Evolutionary conservation across 2,113 vertebrate genomes (phyloP).

Genomic region (Pygoscelis antarcticus): DNA sequence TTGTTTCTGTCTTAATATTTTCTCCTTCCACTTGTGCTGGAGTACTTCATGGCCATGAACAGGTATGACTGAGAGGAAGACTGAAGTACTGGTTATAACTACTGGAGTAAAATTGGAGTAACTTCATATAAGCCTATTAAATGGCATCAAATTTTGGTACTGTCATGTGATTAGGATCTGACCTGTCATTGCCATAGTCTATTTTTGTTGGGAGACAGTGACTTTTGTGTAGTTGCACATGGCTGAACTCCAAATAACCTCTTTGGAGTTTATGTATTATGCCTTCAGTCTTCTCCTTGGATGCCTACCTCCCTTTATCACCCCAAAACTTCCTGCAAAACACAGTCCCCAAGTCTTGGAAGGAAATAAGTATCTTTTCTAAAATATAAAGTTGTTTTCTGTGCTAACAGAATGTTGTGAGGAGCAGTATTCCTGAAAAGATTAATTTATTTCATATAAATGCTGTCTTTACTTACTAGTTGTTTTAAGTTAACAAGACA

Average conservation of each 20-base stretch:
- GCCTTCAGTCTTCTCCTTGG: not conserved
- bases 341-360: not conserved
- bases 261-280: not conserved
- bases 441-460: not conserved
- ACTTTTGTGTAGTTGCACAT: not conserved
- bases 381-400: not conserved
- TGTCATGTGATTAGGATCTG: not conserved
- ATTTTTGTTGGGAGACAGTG: not conserved
- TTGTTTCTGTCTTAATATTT: not conserved
- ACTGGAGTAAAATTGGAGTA: not conserved
- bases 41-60: not conserved
- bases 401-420: not conserved
- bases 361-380: not conserved
- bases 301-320: not conserved
- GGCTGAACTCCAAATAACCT: not conserved
- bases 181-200: accelerated
- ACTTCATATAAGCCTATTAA: not conserved
- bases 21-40: not conserved
- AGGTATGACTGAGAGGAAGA: not conserved
- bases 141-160: not conserved
- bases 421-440: not conserved
- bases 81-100: not conserved
- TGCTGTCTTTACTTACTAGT: not conserved
- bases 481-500: not conserved
- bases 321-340: not conserved